Base-by-base conservation (phyloP, 2,797 vertebrate genomes). In the Phrynocephalus vlangalii region DNA sequence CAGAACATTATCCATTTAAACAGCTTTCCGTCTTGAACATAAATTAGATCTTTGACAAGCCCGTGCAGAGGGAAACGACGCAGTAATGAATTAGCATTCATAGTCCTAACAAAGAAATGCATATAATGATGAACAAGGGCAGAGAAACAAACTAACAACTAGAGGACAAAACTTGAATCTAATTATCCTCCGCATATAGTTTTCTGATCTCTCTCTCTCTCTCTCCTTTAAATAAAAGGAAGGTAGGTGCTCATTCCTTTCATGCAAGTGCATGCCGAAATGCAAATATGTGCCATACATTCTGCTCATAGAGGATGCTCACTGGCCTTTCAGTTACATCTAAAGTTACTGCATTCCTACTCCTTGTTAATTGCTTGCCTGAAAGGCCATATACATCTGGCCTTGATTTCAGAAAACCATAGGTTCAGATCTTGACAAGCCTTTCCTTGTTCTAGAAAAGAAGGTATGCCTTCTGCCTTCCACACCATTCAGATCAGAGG, bases 1-100 rank as follows among this genome's bases (percentile, higher is more conserved):
- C 93, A 91, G 86, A 84, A 90, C 94, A 94, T 95, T 96, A 95
- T 94, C 91, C 86, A 33, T 95, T 95, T 95, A 95, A 96, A 94
- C 88, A 95, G 87, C 90, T 95, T 93, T 94, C 91, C 90, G 76
- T 94, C 93, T 93, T 94, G 73, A 83, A 93, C 76, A 72, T 95
- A 92, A 94, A 95, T 93, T 93, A 92, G 72, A 68, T 87, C 56
- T 92, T 94, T 85, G 70, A 91, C 90, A 94, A 94, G 88, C 89
- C 88, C 91, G 91, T 90, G 87, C 91, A 93, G 92, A 89, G 83
- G 16, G 82, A 91, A 95, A 89, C 33, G 63, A 92, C 87, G 90
- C 33, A 76, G 91, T 90, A 95, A 89, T 93, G 91, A 91, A 95
- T 96, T 95, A 94, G 92, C 86, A 89, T 94, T 83, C 88, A 90